phyloP scores from a whole-genome alignment of 2,888 invertebrate genomes.

The Ephialtes manifestator region DNA sequence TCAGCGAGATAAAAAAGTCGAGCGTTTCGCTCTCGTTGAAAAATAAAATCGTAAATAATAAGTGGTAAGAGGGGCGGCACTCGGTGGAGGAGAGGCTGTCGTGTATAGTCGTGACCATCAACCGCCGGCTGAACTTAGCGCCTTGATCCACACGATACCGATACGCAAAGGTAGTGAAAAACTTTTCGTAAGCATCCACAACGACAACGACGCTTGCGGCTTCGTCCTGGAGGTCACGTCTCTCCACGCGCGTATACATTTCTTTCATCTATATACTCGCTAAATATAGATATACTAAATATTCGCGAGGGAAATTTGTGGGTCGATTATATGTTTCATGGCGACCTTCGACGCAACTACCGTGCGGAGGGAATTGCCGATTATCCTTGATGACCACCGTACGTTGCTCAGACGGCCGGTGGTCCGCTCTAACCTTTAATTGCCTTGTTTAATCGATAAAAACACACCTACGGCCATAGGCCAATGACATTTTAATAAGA shows the following conservation, averaged over 20 bases:
- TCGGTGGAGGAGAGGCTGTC: not conserved
- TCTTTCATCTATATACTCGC: conserved; percentile 34
- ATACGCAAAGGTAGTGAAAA: conserved; percentile 15
- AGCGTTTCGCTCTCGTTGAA: conserved; percentile 47
- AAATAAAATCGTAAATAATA: conserved; percentile 60
- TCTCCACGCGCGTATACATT: conserved; percentile 37
- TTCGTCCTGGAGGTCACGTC: conserved; percentile 51
- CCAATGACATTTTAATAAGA: conserved; percentile 35
- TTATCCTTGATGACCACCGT: conserved; percentile 45
- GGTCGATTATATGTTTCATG: conserved; percentile 15
- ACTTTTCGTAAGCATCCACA: conserved; percentile 25
- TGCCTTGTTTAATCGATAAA: conserved; percentile 56
- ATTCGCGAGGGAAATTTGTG: conserved; percentile 29
- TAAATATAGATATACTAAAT: not conserved
- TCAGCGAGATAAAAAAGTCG: conserved; percentile 42
- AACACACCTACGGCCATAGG: conserved; percentile 20
- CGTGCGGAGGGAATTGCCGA: not conserved
- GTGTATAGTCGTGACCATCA: conserved; percentile 24
- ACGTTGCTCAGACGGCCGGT: conserved; percentile 18
- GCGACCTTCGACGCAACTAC: conserved; percentile 38
- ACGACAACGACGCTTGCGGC: conserved; percentile 10
- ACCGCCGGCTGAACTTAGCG: conserved; percentile 5
- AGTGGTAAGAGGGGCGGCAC: not conserved
- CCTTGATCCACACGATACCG: conserved; percentile 35
- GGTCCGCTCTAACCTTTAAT: conserved; percentile 24